Base-by-base conservation (phyloP, 1,140 invertebrate genomes). In the Mercenaria mercenaria region DNA sequence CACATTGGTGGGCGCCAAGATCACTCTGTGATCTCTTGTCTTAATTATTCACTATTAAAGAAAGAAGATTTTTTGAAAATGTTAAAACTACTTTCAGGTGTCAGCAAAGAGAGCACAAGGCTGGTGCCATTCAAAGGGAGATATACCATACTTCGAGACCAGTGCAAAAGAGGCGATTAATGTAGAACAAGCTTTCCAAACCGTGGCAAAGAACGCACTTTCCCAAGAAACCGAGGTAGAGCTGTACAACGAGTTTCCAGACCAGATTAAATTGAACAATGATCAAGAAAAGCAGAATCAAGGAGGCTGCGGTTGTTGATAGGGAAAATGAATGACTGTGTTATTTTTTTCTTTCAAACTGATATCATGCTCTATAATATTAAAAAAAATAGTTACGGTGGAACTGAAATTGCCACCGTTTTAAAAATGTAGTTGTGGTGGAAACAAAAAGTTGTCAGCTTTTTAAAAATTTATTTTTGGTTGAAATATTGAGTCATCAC, bases 111-210 rank as follows among this genome's bases (percentile, higher is more conserved):
- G 99, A 94, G 99, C 99, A 43, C 98, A 99, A 96, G 98, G 99
- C 93, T 99, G 99, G 99, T 99, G 99, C 97, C 98, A 99, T 96
- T 98, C 97, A 92, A 99, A 99, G 97, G 99, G 99, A 96, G 98
- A 99, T 96, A 99, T 99, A 95, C 99, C 99, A 59, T 99, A 99
- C 96, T 99, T 99, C 96, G 99, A 99, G 97, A 99, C 99, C 47
- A 99, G 98, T 96, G 99, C 99, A 93, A 99, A 99, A 96, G 99
- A 99, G 96, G 99, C 98, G 76, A 98, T 99, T 87, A 99, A 99
- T 95, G 99, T 99, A 64, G 99, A 99, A 96, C 97, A 99, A 96
- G 99, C 99, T 93, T 99, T 99, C 97, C 98, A 99, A 96, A 99
- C 98, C 77, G 99, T 99, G 95, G 99, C 99, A 37, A 98, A 98